Base-by-base conservation (phyloP, 2,888 invertebrate species). In the Hydropsyche betteni region DNA sequence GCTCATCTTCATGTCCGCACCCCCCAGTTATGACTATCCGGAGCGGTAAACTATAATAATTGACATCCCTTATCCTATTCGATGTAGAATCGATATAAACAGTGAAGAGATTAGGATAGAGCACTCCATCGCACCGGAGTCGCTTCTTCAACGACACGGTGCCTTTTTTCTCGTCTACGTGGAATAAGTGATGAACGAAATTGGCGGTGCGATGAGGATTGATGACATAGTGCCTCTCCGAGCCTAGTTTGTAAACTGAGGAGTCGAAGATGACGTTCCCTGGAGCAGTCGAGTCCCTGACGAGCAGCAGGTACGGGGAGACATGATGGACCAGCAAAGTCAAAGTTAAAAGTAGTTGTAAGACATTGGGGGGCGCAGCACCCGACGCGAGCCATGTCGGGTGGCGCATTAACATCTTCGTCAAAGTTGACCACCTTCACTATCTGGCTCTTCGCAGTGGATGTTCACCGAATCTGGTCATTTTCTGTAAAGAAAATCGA, bases 71-170 rank as follows among this genome's bases (percentile, higher is more conserved):
- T 78, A 93, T 87, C 74, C 93, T 87, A 81, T 92, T 93, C 78
- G 94, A 93, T 71, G 93, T 93, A 51, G 95, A 95, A 83, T 96
- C 95, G 77, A 96, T 92, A 84, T 94, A 94, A 82, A 95, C 90
- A 4, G 94, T 95, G 83, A 96, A 95, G 75, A 95, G 88, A 81
- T 93, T 93, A 0, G 95, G 95, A 82, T 95, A 95, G 80, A 92
- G 91, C 50, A 94, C 88, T 78, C 94, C 94, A 81, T 94, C 92
- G 84, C 95, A 95, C 82, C 91, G 89, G 12, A 95, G 86, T 74
- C 88, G 88, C 81, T 92, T 91, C 80, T 91, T 89, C 52, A 95
- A 86, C n/a, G 90, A 90, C 75, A 95, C 92, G 80, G 91, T 89
- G 14, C 95, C 95, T 79, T 89, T 90, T 81, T 91, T 91, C 75